Evolutionary conservation across 2,797 vertebrate species (phyloP).

Genomic region (Toxotes lorentzi): DNA sequence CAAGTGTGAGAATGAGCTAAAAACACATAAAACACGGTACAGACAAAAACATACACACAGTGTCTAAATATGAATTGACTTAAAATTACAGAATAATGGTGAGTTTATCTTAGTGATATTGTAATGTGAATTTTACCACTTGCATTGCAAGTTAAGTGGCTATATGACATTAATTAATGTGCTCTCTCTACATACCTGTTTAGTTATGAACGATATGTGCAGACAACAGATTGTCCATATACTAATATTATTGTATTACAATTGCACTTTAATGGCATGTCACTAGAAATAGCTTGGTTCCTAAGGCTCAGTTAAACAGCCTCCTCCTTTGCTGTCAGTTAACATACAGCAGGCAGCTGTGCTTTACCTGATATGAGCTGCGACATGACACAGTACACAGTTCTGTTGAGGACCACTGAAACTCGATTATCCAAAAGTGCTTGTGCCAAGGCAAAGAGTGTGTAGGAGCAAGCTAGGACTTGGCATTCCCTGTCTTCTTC

Average conservation of each 20-base stretch:
- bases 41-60: not conserved
- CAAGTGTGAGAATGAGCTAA: not conserved
- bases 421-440: slow-evolving; percentile 46
- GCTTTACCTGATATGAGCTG: slow-evolving; percentile 48
- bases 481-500: slow-evolving; percentile 32
- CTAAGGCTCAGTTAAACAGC: slow-evolving; percentile 1
- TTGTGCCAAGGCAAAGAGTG: slow-evolving; percentile 59
- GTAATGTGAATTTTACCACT: not conserved
- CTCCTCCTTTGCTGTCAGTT: slow-evolving; percentile 39
- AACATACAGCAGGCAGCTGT: slow-evolving; percentile 55
- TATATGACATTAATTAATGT: not conserved
- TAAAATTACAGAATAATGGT: not conserved
- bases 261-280: slow-evolving; percentile 24
- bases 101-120: not conserved
- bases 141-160: not conserved
- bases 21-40: not conserved
- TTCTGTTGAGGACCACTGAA: slow-evolving; percentile 44
- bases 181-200: not conserved
- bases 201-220: not conserved
- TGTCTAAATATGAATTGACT: not conserved
- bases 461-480: slow-evolving; percentile 39
- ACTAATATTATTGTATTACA: slow-evolving; percentile 17
- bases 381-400: slow-evolving; percentile 42
- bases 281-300: slow-evolving; percentile 28
- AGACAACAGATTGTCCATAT: slow-evolving; percentile 7